Base-by-base conservation (phyloP, 2,888 invertebrate species). In the Anarsia innoxiella region DNA sequence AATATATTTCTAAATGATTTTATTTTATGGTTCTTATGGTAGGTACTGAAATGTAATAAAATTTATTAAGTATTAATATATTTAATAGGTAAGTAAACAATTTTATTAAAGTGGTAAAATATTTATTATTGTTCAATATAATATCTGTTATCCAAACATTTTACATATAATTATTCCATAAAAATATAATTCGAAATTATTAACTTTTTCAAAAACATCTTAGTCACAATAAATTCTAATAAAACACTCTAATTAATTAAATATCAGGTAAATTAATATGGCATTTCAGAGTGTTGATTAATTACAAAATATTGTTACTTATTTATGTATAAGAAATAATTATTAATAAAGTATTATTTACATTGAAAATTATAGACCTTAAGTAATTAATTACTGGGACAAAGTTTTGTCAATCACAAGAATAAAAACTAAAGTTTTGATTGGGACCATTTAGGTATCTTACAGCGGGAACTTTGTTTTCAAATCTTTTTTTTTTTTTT, bases 251-350 rank as follows among this genome's bases (percentile, higher is more conserved):
- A 46, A 51, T 47, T 46, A 46, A 51, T 47, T 33, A 29, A 45
- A 44, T 45, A 51, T 47, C 48, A 55, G 40, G 53, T 66, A 62
- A 68, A 39, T 61, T 83, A 83, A 83, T 83, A 83, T 83, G 83
- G 83, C 83, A 79, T 76, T 78, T 60, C 59, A 59, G 64, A 66
- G 71, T 63, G 59, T 54, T 41, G 47, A 56, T 46, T 43, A 52
- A 49, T 51, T 38, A 25, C 19, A 19, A 19, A 19, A 19, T 19
- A 50, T 46, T 48, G 51, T 51, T 60, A 58, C 56, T 53, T 59
- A 59, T 54, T 29, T 12, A 12, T 57, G 8, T 19, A 19, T 19
- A 5, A 19, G n/a, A n/a, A n/a, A n/a, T n/a, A n/a, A n/a, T n/a
- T n/a, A n/a, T n/a, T n/a, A n/a, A n/a, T n/a, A 19, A 19, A 19